Evolutionary conservation across 2,113 vertebrate genomes (phyloP).

Genomic region (Phalacrocorax brasilianus): DNA sequence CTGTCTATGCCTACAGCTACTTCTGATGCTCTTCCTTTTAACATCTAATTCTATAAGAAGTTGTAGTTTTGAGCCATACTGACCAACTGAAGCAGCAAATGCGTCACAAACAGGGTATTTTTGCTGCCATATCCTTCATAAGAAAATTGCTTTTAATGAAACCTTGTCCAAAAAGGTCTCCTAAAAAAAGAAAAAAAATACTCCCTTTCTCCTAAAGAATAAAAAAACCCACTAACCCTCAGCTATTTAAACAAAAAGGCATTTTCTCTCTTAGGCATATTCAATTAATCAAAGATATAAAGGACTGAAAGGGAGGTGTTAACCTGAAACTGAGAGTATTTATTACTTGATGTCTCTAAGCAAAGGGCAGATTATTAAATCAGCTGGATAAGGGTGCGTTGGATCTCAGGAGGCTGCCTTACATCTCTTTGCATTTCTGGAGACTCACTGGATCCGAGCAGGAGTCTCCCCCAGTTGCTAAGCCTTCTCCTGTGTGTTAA

Average conservation of each 20-base stretch:
- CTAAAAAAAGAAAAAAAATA: neutral
- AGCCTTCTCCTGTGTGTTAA: neutral
- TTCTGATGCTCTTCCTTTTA: neutral
- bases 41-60: neutral
- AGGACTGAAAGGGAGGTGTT: neutral
- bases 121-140: neutral
- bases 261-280: neutral
- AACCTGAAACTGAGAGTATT: neutral
- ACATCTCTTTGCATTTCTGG: neutral
- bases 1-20: neutral
- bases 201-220: neutral
- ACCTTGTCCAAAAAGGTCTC: neutral
- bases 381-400: neutral
- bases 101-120: neutral
- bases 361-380: neutral
- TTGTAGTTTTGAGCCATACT: neutral
- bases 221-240: neutral
- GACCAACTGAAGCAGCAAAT: neutral
- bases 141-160: neutral
- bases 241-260: neutral
- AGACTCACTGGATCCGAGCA: neutral
- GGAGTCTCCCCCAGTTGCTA: fast-evolving
- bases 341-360: neutral
- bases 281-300: neutral
- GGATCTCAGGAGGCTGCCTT: neutral